A percentile compares a stretch with the other conserved stretches of the same genome.
These are phyloP conservation scores for Desmophyllum pertusum DNA, from an alignment of 92 coral and sea anemone genomes.

Conservation along the genomic window DNA sequence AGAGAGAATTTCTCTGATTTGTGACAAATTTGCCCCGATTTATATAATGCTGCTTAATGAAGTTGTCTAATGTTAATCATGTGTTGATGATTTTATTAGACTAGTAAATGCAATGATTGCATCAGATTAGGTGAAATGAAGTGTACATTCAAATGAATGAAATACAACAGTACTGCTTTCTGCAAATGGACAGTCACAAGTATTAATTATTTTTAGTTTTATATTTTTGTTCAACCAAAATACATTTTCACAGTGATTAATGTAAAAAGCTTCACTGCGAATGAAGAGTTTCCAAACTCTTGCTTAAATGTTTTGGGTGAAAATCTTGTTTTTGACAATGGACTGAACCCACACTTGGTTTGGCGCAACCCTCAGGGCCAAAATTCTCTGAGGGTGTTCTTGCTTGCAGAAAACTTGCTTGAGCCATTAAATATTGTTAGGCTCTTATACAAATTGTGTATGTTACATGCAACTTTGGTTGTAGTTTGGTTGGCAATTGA, in stretches of 20 bases:
- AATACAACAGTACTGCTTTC: neutral
- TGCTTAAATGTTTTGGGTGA: neutral
- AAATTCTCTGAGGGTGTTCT: too few species aligned
- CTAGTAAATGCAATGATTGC: neutral
- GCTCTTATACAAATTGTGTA: too few species aligned
- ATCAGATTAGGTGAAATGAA: constrained; percentile 21
- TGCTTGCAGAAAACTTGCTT: too few species aligned
- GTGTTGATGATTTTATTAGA: constrained; percentile 11
- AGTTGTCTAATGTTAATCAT: neutral
- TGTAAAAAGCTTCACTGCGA: neutral
- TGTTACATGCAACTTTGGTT: too few species aligned
- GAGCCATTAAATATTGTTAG: too few species aligned
- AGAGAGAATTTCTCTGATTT: neutral
- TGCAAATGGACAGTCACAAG: neutral
- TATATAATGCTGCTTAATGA: neutral
- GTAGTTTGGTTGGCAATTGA: too few species aligned
- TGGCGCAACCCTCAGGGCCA: too few species aligned
- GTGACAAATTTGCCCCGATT: constrained; percentile 20
- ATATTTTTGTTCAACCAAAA: neutral
- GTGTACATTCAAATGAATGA: constrained; percentile 41
- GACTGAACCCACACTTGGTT: neutral
- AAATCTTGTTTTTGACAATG: neutral
- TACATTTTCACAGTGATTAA: too few species aligned
- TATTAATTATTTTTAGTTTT: neutral
- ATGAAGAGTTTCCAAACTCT: neutral